These are phyloP conservation scores for Nomia melanderi DNA, from an alignment of 1,140 invertebrate species.

Conservation along the genomic window DNA sequence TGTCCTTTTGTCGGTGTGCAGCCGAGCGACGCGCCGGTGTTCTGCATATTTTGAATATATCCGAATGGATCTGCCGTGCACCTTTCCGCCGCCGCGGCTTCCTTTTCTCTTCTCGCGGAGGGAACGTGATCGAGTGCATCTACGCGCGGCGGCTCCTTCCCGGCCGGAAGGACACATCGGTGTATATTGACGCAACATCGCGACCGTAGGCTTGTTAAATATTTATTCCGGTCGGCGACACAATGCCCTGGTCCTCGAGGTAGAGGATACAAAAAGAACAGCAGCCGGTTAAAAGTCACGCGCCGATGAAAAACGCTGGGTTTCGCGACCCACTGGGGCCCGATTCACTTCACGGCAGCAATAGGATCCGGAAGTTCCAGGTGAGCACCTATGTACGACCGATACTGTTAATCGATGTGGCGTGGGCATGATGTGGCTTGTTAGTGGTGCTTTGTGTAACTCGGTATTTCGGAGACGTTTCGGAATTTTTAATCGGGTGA, in stretches of 20 bases:
- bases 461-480: too few relatives aligned
- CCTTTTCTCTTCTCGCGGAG: constrained; percentile 9
- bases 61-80: constrained; percentile 33
- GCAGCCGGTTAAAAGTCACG: constrained; percentile 45
- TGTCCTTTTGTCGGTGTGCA: constrained; percentile 61
- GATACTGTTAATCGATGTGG: constrained; percentile 27
- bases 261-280: constrained; percentile 48
- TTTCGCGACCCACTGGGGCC: background rate
- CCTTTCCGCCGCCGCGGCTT: constrained; percentile 1
- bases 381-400: constrained; percentile 9
- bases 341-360: background rate
- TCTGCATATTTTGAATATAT: constrained; percentile 69
- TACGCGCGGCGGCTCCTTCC: constrained; percentile 16
- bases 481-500: too few relatives aligned
- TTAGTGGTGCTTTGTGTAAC: background rate
- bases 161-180: constrained; percentile 59
- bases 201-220: constrained; percentile 56
- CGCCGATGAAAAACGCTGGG: constrained; percentile 10
- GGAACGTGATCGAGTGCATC: constrained; percentile 52
- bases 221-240: constrained; percentile 59
- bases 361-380: constrained; percentile 41
- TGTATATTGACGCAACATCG: constrained; percentile 59
- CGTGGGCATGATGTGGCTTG: background rate
- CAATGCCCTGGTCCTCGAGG: constrained; percentile 34
- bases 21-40: constrained; percentile 55